Conservation (phyloP, 2,888 invertebrate genomes). For the Folsomia manolachei region DNA sequence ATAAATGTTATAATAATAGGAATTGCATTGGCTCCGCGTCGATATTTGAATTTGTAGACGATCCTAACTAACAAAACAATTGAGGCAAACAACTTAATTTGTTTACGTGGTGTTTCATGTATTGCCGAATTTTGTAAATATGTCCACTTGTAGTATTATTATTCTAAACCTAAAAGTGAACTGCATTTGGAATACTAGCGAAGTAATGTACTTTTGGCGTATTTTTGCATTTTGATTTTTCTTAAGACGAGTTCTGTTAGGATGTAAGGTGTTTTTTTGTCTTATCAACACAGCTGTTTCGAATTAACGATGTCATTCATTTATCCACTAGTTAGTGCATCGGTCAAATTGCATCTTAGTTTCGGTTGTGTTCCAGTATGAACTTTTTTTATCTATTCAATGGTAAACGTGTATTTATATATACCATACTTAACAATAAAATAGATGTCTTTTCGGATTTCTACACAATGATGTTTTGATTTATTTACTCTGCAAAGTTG, state of each 20-base stretch:
- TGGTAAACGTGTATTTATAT: conserved; percentile 1
- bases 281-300: background rate
- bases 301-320: background rate
- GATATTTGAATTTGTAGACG: too few species aligned
- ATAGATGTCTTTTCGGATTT: background rate
- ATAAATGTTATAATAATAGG: too few species aligned
- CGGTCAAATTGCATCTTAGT: background rate
- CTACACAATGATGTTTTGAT: background rate
- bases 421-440: conserved; percentile 2
- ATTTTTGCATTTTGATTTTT: background rate
- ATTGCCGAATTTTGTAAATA: too few species aligned
- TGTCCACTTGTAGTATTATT: too few species aligned
- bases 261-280: background rate
- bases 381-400: background rate
- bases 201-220: background rate
- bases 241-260: background rate
- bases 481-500: background rate
- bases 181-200: background rate
- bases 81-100: too few species aligned
- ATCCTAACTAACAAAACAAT: too few species aligned
- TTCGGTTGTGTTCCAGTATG: background rate
- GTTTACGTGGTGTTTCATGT: too few species aligned
- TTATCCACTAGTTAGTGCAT: too few species aligned
- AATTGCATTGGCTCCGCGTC: too few species aligned
- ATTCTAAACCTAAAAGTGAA: too few species aligned